Evolutionary conservation across 2,888 invertebrate species (phyloP).

Genomic region (Ellobium chinense): DNA sequence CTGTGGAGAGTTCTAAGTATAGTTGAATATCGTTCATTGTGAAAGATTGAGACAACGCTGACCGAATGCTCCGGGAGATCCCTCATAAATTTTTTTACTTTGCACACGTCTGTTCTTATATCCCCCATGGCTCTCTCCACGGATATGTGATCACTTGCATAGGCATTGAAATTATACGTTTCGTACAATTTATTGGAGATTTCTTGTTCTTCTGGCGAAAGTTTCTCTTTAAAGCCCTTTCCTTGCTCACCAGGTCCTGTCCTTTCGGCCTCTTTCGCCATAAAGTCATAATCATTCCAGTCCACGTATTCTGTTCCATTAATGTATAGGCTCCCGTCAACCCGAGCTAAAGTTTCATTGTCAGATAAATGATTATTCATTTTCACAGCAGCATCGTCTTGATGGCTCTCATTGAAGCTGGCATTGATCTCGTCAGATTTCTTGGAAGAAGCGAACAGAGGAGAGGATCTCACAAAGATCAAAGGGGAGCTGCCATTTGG

Average conservation of each 20-base stretch:
- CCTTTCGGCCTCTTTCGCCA: constrained; percentile 20
- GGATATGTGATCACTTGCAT: constrained; percentile 10
- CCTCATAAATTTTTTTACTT: constrained; percentile 7
- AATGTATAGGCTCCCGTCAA: no score
- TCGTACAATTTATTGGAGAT: neutral
- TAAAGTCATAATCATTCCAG: constrained; percentile 38
- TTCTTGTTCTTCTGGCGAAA: neutral
- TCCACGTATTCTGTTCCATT: no score
- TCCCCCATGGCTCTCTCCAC: constrained; percentile 23
- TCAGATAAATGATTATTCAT: no score
- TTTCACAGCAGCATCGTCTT: no score
- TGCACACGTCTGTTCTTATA: constrained; percentile 10
- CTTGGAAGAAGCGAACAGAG: no score
- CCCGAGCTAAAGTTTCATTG: no score
- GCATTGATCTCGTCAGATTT: no score
- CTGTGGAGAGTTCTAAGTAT: constrained; percentile 41
- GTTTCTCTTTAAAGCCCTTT: neutral
- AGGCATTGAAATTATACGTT: constrained; percentile 21
- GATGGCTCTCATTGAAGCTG: no score
- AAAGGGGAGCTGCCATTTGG: no score
- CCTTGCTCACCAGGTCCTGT: constrained; percentile 30
- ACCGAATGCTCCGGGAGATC: constrained; percentile 16
- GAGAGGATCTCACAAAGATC: no score
- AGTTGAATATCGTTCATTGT: constrained; percentile 45
- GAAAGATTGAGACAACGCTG: constrained; percentile 35